These are phyloP conservation scores for Drosophila watanabei DNA, from an alignment of 1,140 invertebrate species.

Conservation along the genomic window DNA sequence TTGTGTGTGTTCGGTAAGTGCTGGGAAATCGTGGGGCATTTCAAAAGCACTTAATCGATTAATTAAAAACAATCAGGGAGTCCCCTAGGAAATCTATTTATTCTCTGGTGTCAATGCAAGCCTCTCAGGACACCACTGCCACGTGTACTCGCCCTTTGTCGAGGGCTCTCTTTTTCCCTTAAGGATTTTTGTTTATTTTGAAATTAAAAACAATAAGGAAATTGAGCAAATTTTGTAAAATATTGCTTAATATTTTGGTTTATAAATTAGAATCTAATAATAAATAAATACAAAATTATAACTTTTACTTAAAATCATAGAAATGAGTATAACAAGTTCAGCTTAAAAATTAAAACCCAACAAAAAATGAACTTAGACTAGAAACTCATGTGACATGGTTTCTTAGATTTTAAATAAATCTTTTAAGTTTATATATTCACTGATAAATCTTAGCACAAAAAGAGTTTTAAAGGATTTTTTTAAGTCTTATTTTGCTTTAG, in stretches of 20 bases:
- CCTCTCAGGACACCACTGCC: background rate
- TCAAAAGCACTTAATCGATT: conserved; percentile 35
- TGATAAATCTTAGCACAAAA: background rate
- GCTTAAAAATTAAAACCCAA: background rate
- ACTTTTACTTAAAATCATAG: background rate
- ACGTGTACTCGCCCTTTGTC: background rate
- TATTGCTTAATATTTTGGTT: background rate
- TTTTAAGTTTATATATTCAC: background rate
- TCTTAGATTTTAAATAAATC: background rate
- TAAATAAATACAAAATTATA: background rate
- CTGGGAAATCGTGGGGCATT: conserved; percentile 25
- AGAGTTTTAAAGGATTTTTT: background rate
- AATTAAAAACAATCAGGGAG: conserved; percentile 33
- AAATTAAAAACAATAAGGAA: background rate
- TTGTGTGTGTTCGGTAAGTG: conserved; percentile 1
- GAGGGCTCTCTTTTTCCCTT: too few species aligned
- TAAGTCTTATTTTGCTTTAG: background rate
- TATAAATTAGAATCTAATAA: background rate
- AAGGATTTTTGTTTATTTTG: background rate
- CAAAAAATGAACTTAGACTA: background rate
- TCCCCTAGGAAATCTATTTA: conserved; percentile 7
- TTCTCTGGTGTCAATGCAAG: conserved; percentile 5
- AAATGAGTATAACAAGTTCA: background rate
- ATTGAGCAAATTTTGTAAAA: background rate
- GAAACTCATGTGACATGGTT: too few species aligned